These are phyloP conservation scores for Clunio marinus DNA, from an alignment of 2,888 invertebrate genomes.

Conservation along the genomic window DNA sequence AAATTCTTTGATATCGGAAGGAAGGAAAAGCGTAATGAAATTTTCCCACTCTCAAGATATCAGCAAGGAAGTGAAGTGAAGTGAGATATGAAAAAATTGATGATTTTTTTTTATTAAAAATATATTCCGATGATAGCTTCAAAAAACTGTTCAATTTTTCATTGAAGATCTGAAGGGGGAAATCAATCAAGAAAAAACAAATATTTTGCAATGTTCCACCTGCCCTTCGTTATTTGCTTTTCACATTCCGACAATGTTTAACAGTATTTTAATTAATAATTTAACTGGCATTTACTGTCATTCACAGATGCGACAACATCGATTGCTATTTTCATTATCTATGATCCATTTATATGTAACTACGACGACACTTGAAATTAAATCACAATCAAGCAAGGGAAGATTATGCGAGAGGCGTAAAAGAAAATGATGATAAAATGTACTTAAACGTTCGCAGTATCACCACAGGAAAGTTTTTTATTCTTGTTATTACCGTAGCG, in stretches of 20 bases:
- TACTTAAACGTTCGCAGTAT: not conserved
- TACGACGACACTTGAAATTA: not conserved
- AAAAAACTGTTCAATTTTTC: not conserved
- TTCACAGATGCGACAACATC: not conserved
- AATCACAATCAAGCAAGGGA: slow-evolving; percentile 10
- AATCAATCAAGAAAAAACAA: too few species aligned
- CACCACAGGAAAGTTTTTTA: not conserved
- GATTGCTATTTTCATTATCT: not conserved
- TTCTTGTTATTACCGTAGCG: not conserved
- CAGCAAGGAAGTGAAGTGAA: not conserved
- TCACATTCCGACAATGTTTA: too few species aligned
- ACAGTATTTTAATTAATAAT: too few species aligned
- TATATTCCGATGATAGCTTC: not conserved
- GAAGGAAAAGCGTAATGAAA: not conserved
- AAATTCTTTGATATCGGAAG: too few species aligned
- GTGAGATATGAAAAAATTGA: too few species aligned
- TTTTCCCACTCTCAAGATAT: not conserved
- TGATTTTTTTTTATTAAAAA: too few species aligned
- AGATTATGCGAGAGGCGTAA: too few species aligned
- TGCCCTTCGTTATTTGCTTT: too few species aligned
- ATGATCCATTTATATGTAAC: not conserved
- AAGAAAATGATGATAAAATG: not conserved
- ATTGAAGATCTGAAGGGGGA: too few species aligned
- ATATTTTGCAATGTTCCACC: too few species aligned
- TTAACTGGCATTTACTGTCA: too few species aligned